These are phyloP conservation scores for Spinus pinus DNA, from an alignment of 2,797 vertebrate genomes.

Conservation along the genomic window DNA sequence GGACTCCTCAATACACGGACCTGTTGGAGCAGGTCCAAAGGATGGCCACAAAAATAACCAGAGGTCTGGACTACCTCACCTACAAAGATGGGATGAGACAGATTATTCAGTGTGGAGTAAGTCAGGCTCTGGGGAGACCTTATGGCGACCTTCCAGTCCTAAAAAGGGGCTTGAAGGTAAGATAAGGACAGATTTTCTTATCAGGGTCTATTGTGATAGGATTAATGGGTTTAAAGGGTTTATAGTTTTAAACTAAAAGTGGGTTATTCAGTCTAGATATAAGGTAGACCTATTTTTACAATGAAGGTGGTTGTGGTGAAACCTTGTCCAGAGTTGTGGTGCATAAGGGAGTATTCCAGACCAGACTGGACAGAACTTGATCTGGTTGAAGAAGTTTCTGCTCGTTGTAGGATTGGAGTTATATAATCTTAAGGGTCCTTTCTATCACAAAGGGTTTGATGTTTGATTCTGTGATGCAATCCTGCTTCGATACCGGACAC, in stretches of 20 bases:
- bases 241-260: background rate
- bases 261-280: background rate
- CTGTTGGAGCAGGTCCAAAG: background rate
- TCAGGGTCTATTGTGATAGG: fast-evolving
- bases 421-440: background rate
- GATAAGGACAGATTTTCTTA: background rate
- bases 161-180: background rate
- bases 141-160: background rate
- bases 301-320: fast-evolving
- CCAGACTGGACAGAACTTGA: fast-evolving
- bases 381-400: background rate
- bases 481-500: background rate
- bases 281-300: background rate
- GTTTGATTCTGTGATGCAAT: background rate
- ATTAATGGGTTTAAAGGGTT: background rate
- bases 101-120: background rate
- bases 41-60: background rate
- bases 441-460: background rate
- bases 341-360: background rate
- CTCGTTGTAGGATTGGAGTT: fast-evolving
- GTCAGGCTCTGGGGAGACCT: fast-evolving
- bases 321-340: background rate
- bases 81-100: background rate
- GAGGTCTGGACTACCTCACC: background rate
- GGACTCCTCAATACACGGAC: too few relatives aligned